phyloP scores from a whole-genome alignment of 1,140 invertebrate genomes.

The Aricia agestis region DNA sequence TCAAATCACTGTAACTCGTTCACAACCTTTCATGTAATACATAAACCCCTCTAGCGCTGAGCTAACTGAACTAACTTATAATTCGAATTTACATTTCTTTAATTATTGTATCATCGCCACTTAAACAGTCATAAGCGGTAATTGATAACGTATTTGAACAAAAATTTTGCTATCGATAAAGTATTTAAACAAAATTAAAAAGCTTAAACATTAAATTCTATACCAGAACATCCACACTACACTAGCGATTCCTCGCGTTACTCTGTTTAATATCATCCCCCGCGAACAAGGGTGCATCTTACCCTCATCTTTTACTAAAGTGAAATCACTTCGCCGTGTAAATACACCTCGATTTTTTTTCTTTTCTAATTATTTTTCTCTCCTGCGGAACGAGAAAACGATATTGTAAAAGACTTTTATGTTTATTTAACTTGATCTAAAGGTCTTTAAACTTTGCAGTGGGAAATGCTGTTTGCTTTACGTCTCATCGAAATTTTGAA shows the following conservation, averaged over 20 bases:
- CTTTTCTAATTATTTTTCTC: constrained; percentile 39
- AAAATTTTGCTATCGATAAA: too few relatives aligned
- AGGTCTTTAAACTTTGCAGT: not conserved
- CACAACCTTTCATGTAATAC: too few relatives aligned
- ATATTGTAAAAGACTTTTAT: constrained; percentile 28
- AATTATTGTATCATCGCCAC: too few relatives aligned
- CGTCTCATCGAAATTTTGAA: not conserved
- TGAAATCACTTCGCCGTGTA: constrained; percentile 63
- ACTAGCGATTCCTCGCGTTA: constrained; percentile 24
- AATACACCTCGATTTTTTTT: constrained; percentile 58
- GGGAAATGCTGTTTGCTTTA: not conserved
- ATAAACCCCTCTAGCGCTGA: too few relatives aligned
- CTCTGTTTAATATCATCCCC: constrained; percentile 54
- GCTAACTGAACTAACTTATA: too few relatives aligned
- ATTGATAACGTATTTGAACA: too few relatives aligned
- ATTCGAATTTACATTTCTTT: too few relatives aligned
- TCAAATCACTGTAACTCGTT: too few relatives aligned
- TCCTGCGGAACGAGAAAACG: constrained; percentile 28
- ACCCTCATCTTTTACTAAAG: constrained; percentile 48
- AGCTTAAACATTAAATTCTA: too few relatives aligned
- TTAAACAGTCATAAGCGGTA: too few relatives aligned
- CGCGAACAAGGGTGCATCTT: constrained; percentile 55
- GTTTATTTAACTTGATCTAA: constrained; percentile 2
- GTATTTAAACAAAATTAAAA: too few relatives aligned
- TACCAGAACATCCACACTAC: constrained; percentile 30